Conservation (phyloP, 2,888 invertebrate species). For the Coelopa pilipes region DNA sequence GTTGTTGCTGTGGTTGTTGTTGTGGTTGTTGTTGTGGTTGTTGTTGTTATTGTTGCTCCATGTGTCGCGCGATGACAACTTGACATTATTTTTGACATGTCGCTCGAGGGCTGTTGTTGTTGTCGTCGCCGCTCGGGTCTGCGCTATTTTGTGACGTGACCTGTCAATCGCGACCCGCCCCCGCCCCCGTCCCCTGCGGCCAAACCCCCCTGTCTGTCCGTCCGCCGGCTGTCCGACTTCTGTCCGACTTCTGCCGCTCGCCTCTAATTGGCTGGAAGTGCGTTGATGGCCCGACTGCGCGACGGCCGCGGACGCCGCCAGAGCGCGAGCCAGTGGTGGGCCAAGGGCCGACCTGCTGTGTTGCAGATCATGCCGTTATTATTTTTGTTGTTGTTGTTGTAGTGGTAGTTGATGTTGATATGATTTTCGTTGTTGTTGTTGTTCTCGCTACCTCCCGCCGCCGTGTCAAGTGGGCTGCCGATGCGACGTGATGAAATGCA, state of each 20-base stretch:
- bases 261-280: conserved; percentile 35
- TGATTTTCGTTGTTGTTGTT: background rate
- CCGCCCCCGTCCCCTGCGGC: background rate
- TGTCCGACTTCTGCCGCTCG: conserved; percentile 5
- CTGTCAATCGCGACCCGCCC: conserved; percentile 14
- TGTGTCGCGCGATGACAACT: background rate
- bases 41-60: too few relatives aligned
- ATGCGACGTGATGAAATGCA: too few relatives aligned
- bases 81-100: conserved; percentile 24
- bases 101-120: conserved; percentile 10
- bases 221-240: background rate
- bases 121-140: background rate
- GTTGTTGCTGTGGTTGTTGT: too few relatives aligned
- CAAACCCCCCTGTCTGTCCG: too few relatives aligned
- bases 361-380: background rate
- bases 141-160: conserved; percentile 23
- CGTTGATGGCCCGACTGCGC: conserved; percentile 21
- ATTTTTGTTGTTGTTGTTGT: background rate
- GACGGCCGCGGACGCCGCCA: background rate
- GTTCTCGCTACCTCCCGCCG: too few relatives aligned
- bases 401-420: background rate
- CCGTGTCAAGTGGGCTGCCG: background rate
- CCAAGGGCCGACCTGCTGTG: background rate
- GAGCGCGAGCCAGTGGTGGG: background rate
- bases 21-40: too few relatives aligned